Conservation (phyloP, 2,113 vertebrate genomes). For the Clinocottus analis region DNA sequence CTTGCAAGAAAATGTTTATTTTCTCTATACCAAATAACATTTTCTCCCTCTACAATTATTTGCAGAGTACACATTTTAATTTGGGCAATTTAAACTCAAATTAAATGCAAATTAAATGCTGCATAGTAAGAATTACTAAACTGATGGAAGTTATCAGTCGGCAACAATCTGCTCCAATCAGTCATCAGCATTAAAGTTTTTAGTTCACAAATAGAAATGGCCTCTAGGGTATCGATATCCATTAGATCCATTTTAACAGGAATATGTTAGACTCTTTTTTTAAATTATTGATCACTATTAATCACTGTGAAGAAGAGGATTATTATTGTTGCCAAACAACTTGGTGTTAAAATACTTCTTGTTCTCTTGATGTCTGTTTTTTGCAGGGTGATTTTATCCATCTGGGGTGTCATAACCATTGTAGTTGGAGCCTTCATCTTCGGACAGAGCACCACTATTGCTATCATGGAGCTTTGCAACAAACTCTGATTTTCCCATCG, state of each 20-base stretch:
- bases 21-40: not conserved
- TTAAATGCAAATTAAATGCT: not conserved
- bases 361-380: not conserved
- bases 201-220: not conserved
- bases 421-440: constrained; percentile 90
- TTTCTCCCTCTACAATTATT: too few species aligned
- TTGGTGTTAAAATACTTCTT: not conserved
- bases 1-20: not conserved
- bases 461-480: constrained; percentile 84
- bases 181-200: not conserved
- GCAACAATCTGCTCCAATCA: not conserved
- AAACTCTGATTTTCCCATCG: constrained; percentile 63
- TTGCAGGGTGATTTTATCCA: constrained; percentile 83
- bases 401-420: constrained; percentile 87
- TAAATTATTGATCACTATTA: not conserved
- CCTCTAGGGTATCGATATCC: not conserved
- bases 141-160: not conserved
- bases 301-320: not conserved
- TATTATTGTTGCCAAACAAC: not conserved
- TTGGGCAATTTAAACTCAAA: not conserved
- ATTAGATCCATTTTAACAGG: not conserved
- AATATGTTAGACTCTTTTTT: not conserved
- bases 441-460: constrained; percentile 89
- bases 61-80: not conserved
- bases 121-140: not conserved